Evolutionary conservation across 2,113 vertebrate genomes (phyloP), one percentile per base, ranked within the genome.

Genomic region (Chionis minor): DNA sequence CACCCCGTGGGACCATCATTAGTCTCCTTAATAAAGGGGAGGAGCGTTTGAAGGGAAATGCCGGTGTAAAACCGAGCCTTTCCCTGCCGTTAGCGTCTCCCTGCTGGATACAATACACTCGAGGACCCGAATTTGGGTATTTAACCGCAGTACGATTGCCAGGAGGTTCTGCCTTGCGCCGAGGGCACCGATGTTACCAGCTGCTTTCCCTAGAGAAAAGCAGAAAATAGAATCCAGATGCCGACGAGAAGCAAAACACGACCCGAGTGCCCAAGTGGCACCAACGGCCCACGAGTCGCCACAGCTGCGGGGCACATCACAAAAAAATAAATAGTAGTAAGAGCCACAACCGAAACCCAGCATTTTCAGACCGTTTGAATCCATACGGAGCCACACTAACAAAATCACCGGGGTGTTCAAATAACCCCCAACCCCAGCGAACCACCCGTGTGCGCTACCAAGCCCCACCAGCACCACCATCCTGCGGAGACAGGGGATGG

Each of bases 381-480:
- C 61, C 5, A 0, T 2, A 5, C 0, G 0, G 1, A n/a, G 51
- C 5, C 55, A 23, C 2, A 0, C 2, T 0, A 56, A 69, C 30
- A 23, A 44, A 65, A 19, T 6, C 55, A 15, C 1, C 0, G 0
- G 27, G 23, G 30, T 3, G 33, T 28, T 23, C 55, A 59, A 51
- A 38, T 0, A 0, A 73, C 35, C 6, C 51, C 45, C 7, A 4
- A 13, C 14, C 12, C 65, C 66, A 69, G 24, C 82, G 35, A 44
- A 35, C 1, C 63, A 17, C 28, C 49, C 40, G 4, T 0, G 0
- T 1, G 2, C 12, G n/a, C 22, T 47, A 28, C 10, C 12, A 13
- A 42, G 38, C 42, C 17, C 74, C 61, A 32, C 11, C 14, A 16
- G 47, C 3, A 0, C 12, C 77, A 38, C 17, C 2, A 2, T 32